Evolutionary conservation across 2,888 invertebrate genomes (phyloP), one percentile per base, ranked within the genome.

Genomic region (Parthenolecanium corni): DNA sequence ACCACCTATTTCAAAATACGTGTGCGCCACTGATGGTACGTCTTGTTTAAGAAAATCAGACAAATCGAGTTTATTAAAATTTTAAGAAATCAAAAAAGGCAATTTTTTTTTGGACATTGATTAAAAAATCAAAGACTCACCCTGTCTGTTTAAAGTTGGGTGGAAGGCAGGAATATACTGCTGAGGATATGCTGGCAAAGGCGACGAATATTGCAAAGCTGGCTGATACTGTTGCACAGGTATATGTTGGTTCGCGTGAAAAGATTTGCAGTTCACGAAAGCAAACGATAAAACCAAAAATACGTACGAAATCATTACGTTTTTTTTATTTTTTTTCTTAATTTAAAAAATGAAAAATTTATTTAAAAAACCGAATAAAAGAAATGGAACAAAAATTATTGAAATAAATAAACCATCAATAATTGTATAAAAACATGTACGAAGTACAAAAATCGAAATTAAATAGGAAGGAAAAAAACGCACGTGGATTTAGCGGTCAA

Each of bases 241-340:
- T 31, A 61, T 36, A 61, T 61, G 61, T 38, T 61, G 61, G 40
- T 61, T 61, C 49, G 61, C 36, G 49, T 61, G 61, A 61, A 61
- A 61, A 12, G 21, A 49, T 40, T 61, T 40, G 24, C 61, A 38
- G 36, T 21, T 61, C 36, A 47, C 61, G 38, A 61, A 49, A 11
- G 61, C 38, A 38, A 61, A 51, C 61, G 40, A 31, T 49, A 21
- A 61, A 61, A 61, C 57, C 24, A 57, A 46, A 46, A 42, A 42
- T 14, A 57, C 23, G 23, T 44, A 46, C 57, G 57, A 44, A 57
- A 57, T 57, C 57, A 57, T 57, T 23, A 38, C 54, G 54, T n/a
- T n/a, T n/a, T n/a, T n/a, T n/a, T n/a, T n/a, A n/a, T n/a, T n/a
- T n/a, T n/a, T n/a, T n/a, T n/a, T n/a, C n/a, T n/a, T n/a, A n/a